Evolutionary conservation across 2,797 vertebrate genomes (phyloP), one percentile per base, ranked within the genome.

Genomic region (Hoplostethus mediterraneus): DNA sequence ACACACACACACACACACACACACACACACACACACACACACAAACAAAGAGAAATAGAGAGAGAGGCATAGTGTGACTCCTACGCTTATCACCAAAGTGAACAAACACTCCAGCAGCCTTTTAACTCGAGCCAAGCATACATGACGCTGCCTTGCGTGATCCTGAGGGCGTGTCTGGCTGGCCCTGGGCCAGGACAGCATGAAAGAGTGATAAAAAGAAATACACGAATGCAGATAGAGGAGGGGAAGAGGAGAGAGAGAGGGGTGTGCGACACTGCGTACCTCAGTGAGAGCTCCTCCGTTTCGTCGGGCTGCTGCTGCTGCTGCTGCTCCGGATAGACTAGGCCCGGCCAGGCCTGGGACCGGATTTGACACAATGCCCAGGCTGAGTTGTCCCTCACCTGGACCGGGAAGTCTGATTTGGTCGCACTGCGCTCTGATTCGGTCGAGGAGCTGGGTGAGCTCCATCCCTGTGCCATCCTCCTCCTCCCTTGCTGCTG

Each of bases 381-480:
- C 86, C 79, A 59, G 78, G 79, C 75, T 14, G 33, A 67, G 77
- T 63, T 61, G 80, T 92, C 94, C 80, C 65, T 80, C 81, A 0
- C 53, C 79, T 3, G 63, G 79, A 67, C 62, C 14, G 3, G 80
- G 74, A 38, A 63, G 64, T 94, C 94, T 69, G 93, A 93, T 93
- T 79, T 88, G 92, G 82, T 95, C 93, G 94, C 95, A 95, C 93
- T 96, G 95, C 89, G 95, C 94, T 94, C 96, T 94, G 95, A 94
- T 95, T 92, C 92, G 94, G 87, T 93, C 83, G 93, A 95, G 95
- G 92, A 97, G 96, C 95, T 92, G 96, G 94, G 95, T 90, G 91
- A 94, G 94, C 91, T 97, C 97, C 97, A 97, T 97, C 93, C 92
- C 95, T 93, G 94, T 96, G 95, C 97, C 97, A 97, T 97, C 95